Percentiles rank a stretch among this genome's conserved stretches.
These are phyloP conservation scores for Athrips mouffetella DNA, from an alignment of 2,888 invertebrate genomes.

Conservation along the genomic window DNA sequence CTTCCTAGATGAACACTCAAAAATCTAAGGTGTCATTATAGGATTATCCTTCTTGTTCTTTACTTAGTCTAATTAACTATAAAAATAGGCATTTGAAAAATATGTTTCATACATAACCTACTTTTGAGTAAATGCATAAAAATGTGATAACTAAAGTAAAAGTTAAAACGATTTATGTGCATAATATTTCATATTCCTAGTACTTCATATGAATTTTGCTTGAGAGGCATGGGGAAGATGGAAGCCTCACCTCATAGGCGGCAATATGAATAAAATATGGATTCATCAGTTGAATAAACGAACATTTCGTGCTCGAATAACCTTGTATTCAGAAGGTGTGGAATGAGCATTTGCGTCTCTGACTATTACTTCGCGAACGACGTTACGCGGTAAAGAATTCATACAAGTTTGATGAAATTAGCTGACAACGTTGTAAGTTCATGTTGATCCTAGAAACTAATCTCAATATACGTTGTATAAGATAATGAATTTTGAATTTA, in stretches of 20 bases:
- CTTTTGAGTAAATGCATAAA: background rate
- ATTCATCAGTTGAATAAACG: slow-evolving; percentile 68
- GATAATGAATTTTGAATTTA: too few species aligned
- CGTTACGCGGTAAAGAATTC: slow-evolving; percentile 3
- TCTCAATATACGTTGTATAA: too few species aligned
- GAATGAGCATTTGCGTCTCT: slow-evolving; percentile 44
- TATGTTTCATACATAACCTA: background rate
- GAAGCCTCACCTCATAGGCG: slow-evolving; percentile 44
- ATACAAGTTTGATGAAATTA: background rate
- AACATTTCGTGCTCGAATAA: slow-evolving; percentile 51
- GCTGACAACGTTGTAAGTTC: background rate
- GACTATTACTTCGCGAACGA: slow-evolving; percentile 15
- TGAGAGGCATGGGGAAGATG: slow-evolving; percentile 34
- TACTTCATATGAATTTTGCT: slow-evolving; percentile 31
- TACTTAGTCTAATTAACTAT: too few species aligned
- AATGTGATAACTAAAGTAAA: slow-evolving; percentile 11
- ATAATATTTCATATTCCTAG: slow-evolving; percentile 33
- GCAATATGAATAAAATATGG: slow-evolving; percentile 70
- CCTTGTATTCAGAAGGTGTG: slow-evolving; percentile 39
- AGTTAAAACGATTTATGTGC: slow-evolving; percentile 35
- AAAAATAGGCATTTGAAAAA: too few species aligned
- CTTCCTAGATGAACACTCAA: background rate
- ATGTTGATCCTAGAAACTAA: too few species aligned
- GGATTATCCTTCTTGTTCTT: too few species aligned
- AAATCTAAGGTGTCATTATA: background rate